phyloP scores from a whole-genome alignment of 2,113 vertebrate species.

The Ahaetulla prasina region DNA sequence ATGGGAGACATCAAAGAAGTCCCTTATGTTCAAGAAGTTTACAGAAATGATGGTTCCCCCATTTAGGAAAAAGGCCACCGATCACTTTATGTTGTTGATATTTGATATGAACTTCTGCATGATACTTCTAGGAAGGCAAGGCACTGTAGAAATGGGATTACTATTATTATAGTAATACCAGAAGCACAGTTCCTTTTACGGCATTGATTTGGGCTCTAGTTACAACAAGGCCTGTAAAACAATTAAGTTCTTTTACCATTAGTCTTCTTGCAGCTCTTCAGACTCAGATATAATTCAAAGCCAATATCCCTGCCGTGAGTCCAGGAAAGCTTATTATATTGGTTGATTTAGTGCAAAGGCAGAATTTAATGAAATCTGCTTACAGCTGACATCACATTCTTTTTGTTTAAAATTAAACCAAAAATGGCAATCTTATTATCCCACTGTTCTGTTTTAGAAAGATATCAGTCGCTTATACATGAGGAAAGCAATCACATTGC shows the following conservation, averaged over 20 bases:
- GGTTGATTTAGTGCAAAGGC: not conserved
- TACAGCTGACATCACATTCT: not conserved
- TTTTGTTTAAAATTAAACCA: slow-evolving; percentile 29
- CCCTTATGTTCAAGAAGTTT: not conserved
- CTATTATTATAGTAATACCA: not conserved
- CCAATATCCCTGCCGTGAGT: not conserved
- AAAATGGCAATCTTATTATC: not conserved
- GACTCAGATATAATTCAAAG: slow-evolving; percentile 16
- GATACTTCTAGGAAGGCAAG: slow-evolving; percentile 8
- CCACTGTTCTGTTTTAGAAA: slow-evolving; percentile 22
- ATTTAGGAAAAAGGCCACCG: not conserved
- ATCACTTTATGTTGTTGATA: not conserved
- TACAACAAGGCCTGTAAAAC: not conserved
- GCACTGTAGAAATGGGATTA: not conserved
- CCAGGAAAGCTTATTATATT: not conserved
- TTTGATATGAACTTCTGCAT: not conserved
- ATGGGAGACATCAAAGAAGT: not conserved
- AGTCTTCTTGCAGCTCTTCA: not conserved
- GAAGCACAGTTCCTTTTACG: slow-evolving; percentile 2
- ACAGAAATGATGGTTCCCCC: not conserved
- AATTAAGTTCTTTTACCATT: not conserved
- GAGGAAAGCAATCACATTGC: not conserved
- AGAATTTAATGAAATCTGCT: not conserved
- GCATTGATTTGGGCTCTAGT: not conserved
- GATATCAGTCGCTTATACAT: not conserved